Evolutionary conservation across 2,888 invertebrate genomes (phyloP), one percentile per base, ranked within the genome.

Genomic region (Tridacna crocea): DNA sequence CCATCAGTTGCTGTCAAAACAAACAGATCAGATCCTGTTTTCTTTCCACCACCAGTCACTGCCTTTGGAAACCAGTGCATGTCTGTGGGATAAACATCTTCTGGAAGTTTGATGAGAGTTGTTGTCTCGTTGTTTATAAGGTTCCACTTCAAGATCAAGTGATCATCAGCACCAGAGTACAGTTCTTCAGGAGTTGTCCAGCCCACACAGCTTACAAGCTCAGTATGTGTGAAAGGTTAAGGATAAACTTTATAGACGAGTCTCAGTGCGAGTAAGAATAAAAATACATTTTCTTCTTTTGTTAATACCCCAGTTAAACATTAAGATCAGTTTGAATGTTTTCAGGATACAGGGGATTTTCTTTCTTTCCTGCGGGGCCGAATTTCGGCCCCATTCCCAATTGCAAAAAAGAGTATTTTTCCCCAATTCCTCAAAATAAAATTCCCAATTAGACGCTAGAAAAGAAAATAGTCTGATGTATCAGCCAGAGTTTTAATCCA

Each of bases 101-200:
- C 96, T 0, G 97, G 96, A 86, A 99, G 96, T 87, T 97, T 97
- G 51, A 97, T 96, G 12, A 99, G 95, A 22, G 92, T 91, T 88
- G 96, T 96, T 78, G 97, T 96, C 94, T 97, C 98, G 87, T 96
- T 96, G 82, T 96, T 96, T 76, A 96, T 97, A 24, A 98, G 95
- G 93, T 97, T 98, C 99, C 99, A 99, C 94, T 97, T 97, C 76
- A 98, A 95, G 73, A 99, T 95, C 92, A 97, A 96, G 93, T 98
- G 98, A 94, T 99, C 99, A 94, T 99, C 99, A n/a, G 98, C 98
- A 48, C 97, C 97, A 36, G 98, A 98, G 95, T 97, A 98, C 72
- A 98, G 97, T 94, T 99, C 99, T 94, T 99, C 99, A 47, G 97
- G 96, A 89, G 97, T 97, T 94, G 97, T 97, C 99, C 99, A 99